Evolutionary conservation across 2,888 invertebrate species (phyloP), one percentile per base, ranked within the genome.

Genomic region (Epinotia bilunana): DNA sequence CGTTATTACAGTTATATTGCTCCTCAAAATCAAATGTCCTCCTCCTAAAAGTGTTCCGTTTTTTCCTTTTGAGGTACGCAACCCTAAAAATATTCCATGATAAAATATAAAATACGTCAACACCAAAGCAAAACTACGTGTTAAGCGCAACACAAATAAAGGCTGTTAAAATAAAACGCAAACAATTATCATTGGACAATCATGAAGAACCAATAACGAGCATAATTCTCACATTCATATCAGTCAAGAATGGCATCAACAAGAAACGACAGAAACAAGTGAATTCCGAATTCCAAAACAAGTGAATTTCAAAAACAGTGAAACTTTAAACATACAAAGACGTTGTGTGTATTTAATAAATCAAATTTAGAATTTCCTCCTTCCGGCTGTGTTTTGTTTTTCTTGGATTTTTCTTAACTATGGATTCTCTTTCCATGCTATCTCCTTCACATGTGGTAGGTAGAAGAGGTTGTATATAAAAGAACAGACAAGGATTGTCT

Each of bases 381-480:
- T 77, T 77, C 71, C 78, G 76, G 80, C 81, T 83, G 80, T 84
- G 77, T 80, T 79, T 84, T 81, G 82, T 83, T 84, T 79, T 74
- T 77, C 74, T 73, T 74, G 84, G 79, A 83, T 82, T 81, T 85
- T 85, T 91, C 87, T 91, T 87, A 93, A 92, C 86, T 86, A 90
- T 91, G 91, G 90, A 90, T 88, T 93, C 92, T 91, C 86, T 93
- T 93, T 94, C 91, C 94, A 94, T 93, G 94, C 93, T 93, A 85
- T 91, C 93, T 91, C 90, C 94, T 90, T 91, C 93, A 89, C 93
- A 93, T 86, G 91, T 94, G 94, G 94, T 94, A 94, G 94, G 94
- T 91, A 91, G 93, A 93, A 84, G 94, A 94, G 94, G 94, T 94
- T 94, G 94, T 94, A 93, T 93, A 89, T 77, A 86, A 86, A 87